Conservation (phyloP, 2,888 invertebrate genomes). For the Apamea sordens region DNA sequence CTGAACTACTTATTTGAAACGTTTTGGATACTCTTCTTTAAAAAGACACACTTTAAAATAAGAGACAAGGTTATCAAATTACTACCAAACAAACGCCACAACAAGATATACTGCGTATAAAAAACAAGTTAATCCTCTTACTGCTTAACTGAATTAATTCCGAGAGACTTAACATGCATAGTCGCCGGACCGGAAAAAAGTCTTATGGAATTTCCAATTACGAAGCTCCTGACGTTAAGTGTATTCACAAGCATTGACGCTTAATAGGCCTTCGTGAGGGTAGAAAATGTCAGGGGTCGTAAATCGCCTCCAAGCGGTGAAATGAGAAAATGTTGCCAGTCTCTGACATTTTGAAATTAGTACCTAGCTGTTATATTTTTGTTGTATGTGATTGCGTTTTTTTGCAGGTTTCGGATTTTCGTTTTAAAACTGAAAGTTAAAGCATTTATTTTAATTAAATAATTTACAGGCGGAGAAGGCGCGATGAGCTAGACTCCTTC, state of each 20-base stretch:
- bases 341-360: constrained; percentile 28
- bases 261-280: constrained; percentile 45
- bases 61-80: background rate
- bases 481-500: too few species aligned
- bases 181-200: constrained; percentile 31
- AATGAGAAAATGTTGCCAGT: constrained; percentile 34
- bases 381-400: too few species aligned
- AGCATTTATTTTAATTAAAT: background rate
- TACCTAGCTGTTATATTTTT: background rate
- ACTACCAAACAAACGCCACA: background rate
- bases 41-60: background rate
- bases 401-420: background rate
- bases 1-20: background rate
- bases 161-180: constrained; percentile 17
- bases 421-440: background rate
- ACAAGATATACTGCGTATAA: background rate
- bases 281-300: constrained; percentile 25
- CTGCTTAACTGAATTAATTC: constrained; percentile 23
- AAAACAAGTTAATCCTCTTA: constrained; percentile 6
- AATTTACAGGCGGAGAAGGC: too few species aligned
- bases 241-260: constrained; percentile 59
- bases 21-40: background rate
- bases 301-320: constrained; percentile 8
- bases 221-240: constrained; percentile 37
- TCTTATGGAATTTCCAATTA: constrained; percentile 62